These are phyloP conservation scores for Pyrrhosoma nymphula DNA, from an alignment of 2,888 invertebrate species.

Conservation along the genomic window DNA sequence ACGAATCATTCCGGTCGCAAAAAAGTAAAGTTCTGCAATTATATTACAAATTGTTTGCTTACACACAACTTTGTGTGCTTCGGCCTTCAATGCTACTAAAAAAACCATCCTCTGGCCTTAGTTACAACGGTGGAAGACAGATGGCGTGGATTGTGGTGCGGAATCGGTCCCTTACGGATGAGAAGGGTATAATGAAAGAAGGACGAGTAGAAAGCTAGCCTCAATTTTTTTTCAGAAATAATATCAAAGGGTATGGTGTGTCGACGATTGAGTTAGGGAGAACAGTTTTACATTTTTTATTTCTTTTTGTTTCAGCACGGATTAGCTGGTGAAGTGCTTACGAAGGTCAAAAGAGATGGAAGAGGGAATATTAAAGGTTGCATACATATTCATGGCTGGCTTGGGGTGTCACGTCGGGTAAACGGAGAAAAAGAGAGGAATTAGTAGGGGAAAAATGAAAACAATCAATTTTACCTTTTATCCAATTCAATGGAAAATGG, in stretches of 20 bases:
- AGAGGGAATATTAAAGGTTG: background rate
- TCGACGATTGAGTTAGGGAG: background rate
- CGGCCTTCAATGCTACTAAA: too few species aligned
- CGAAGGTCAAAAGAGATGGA: background rate
- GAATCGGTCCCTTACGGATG: background rate
- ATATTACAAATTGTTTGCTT: too few species aligned
- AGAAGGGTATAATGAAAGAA: background rate
- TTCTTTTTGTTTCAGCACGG: background rate
- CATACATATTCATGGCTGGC: background rate
- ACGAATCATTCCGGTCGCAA: too few species aligned
- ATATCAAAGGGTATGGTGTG: background rate
- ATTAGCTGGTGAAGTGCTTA: constrained; percentile 8
- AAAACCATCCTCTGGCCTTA: too few species aligned
- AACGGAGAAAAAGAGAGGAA: background rate
- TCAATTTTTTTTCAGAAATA: background rate
- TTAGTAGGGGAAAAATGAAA: background rate
- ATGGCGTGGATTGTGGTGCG: background rate
- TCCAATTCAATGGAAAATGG: background rate
- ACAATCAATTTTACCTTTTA: background rate
- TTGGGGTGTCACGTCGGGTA: background rate
- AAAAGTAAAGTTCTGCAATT: too few species aligned
- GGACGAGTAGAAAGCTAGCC: background rate
- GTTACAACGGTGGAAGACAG: background rate
- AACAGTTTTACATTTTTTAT: too few species aligned
- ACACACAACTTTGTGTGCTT: too few species aligned